phyloP scores from a whole-genome alignment of 2,113 vertebrate genomes.

The Acinonyx jubatus region DNA sequence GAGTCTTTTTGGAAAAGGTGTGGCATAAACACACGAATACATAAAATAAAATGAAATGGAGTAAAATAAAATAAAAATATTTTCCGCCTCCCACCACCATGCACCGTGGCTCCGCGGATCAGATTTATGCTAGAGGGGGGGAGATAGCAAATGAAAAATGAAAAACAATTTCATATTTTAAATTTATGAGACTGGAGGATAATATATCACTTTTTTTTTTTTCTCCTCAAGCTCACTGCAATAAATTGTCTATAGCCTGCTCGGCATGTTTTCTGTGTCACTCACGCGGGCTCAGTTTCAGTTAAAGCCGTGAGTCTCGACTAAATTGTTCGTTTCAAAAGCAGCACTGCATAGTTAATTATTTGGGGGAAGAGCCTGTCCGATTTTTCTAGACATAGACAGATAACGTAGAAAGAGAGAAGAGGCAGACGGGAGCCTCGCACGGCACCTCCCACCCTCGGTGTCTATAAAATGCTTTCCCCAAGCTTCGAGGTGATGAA shows the following conservation, averaged over 20 bases:
- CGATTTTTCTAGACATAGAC: slow-evolving; percentile 74
- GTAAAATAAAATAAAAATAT: not conserved
- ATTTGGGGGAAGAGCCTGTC: slow-evolving; percentile 52
- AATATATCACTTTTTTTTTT: slow-evolving; percentile 25
- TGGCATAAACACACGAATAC: not conserved
- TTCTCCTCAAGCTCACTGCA: not conserved
- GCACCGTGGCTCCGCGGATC: not conserved
- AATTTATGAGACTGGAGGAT: slow-evolving; percentile 54
- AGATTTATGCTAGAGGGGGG: slow-evolving; percentile 61
- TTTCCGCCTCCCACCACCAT: not conserved
- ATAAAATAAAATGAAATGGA: slow-evolving; percentile 26
- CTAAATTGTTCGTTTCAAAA: not conserved
- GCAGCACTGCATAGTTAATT: slow-evolving; percentile 40
- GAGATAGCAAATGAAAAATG: slow-evolving; percentile 70
- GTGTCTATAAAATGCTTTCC: slow-evolving; percentile 77
- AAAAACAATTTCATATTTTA: slow-evolving; percentile 75
- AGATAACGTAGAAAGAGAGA: not conserved
- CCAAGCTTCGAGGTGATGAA: slow-evolving; percentile 81
- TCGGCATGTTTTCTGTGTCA: not conserved
- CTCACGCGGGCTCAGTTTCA: not conserved
- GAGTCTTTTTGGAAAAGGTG: not conserved
- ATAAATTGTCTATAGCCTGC: slow-evolving; percentile 28
- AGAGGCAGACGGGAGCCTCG: not conserved
- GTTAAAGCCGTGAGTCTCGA: not conserved
- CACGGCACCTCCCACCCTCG: slow-evolving; percentile 43